Conservation (phyloP, 2,888 invertebrate genomes). For the Hedya salicella region DNA sequence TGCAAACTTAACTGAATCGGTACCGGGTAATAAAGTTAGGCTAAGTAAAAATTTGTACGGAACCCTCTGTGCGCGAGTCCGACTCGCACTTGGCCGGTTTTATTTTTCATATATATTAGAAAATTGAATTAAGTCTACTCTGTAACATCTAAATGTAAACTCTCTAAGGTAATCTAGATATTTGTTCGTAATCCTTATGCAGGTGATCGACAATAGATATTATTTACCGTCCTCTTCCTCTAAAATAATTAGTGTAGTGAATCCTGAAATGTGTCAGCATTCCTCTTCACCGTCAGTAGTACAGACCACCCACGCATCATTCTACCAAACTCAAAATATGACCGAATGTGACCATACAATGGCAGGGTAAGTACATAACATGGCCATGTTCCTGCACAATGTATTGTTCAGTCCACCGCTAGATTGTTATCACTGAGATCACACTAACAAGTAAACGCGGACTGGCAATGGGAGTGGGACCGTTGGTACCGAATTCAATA, state of each 20-base stretch:
- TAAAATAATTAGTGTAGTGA: not conserved
- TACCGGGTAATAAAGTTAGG: no score
- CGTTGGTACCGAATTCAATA: constrained; percentile 76
- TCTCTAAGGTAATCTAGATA: no score
- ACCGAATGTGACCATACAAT: constrained; percentile 44
- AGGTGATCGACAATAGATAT: no score
- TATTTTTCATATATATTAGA: no score
- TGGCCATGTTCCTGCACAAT: constrained; percentile 54
- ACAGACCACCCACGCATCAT: constrained; percentile 39
- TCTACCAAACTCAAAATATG: constrained; percentile 45
- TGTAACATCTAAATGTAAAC: no score
- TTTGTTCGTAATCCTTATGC: no score
- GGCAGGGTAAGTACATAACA: constrained; percentile 44
- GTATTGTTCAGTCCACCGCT: constrained; percentile 57
- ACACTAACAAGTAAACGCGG: constrained; percentile 78
- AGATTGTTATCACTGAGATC: constrained; percentile 79
- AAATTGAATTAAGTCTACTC: no score
- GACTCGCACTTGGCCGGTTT: no score
- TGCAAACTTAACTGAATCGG: no score
- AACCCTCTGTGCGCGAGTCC: no score
- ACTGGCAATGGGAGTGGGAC: constrained; percentile 71
- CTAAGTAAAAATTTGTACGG: no score
- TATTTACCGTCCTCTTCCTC: no score
- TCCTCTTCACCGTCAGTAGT: not conserved
- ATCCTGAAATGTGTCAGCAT: not conserved